Base-by-base conservation (phyloP, 1,140 invertebrate species). In the Heliconius hermathena region DNA sequence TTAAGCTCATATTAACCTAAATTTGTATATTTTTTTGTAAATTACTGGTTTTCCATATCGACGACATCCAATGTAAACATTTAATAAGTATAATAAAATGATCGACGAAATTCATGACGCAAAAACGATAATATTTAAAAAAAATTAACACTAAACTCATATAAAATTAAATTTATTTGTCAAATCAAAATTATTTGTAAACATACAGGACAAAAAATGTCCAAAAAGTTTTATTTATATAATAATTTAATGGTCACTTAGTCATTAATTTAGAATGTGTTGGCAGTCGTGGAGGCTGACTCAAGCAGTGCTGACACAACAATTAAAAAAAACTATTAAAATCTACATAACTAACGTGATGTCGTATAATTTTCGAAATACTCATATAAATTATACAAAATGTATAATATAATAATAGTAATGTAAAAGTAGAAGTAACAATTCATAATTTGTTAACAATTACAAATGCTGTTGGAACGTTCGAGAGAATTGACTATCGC, bases 151-250 rank as follows among this genome's bases (percentile, higher is more conserved):
- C 57, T 78, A 78, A 74, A 70, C 66, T 26, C 77, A 74, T 78
- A 70, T 41, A 74, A 72, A 78, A 79, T 79, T 71, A 79, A 72
- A 52, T 71, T 79, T 79, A 78, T 78, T 78, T 74, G 49, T 78
- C 72, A 74, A 78, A 74, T 78, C 74, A 78, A 22, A 66, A 26
- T 66, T 66, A 66, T 66, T 66, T 66, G 22, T 66, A 66, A 66
- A 29, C 60, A 79, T 33, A 79, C 29, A 33, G 77, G 72, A 79
- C 54, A 74, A 79, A 66, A 74, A 79, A 33, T 79, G 77, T 29
- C 57, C 77, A 70, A 79, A 73, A 78, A 66, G n/a, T 54, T 73
- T 73, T 73, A 66, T 38, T 78, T 78, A 73, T 73, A 78, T 57
- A 74, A 79, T 79, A 74, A 79, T 74, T 79, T 79, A 70, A 79